Evolutionary conservation across 2,113 vertebrate species (phyloP), one percentile per base, ranked within the genome.

Genomic region (Periophthalmodon schlosseri): DNA sequence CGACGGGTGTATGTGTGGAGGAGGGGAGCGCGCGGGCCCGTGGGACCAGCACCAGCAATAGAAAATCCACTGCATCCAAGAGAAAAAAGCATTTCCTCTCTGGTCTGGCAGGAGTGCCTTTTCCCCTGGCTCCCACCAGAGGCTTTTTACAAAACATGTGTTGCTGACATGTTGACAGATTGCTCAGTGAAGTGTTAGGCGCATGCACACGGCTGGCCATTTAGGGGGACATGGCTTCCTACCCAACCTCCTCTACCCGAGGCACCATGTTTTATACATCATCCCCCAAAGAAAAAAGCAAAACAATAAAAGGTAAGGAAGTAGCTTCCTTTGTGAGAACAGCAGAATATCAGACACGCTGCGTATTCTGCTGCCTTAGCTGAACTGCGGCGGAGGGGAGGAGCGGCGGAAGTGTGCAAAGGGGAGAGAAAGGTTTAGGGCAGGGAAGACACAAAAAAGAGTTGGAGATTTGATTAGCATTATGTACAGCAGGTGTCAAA

Each of bases 161-260:
- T 99, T 98, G 96, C 98, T 99, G 98, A 99, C 97, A 99, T 98
- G 98, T 97, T 99, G 98, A 99, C 98, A 98, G 98, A 99, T 98
- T 99, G 97, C 96, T 98, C 97, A 98, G 96, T 97, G 97, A 98
- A 97, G 96, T 97, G 96, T 97, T 96, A 97, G 96, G 97, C 96
- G 95, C 96, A 96, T 96, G 96, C 96, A 97, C 96, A 96, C 81
- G 96, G 95, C 96, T 96, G 96, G 96, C 97, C 97, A 98, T 99
- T 99, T 98, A 99, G 95, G 95, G 96, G 96, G 96, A 97, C 96
- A 97, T 96, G 96, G 96, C 95, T 97, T 97, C 92, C 93, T 98
- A 96, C 96, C 96, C 96, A 97, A 96, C 96, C 98, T 97, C 96
- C 96, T 93, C 95, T 97, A 99, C 96, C 97, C 97, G 96, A 97